Conservation (phyloP, 2,113 vertebrate species). For the Bufo bufo region DNA sequence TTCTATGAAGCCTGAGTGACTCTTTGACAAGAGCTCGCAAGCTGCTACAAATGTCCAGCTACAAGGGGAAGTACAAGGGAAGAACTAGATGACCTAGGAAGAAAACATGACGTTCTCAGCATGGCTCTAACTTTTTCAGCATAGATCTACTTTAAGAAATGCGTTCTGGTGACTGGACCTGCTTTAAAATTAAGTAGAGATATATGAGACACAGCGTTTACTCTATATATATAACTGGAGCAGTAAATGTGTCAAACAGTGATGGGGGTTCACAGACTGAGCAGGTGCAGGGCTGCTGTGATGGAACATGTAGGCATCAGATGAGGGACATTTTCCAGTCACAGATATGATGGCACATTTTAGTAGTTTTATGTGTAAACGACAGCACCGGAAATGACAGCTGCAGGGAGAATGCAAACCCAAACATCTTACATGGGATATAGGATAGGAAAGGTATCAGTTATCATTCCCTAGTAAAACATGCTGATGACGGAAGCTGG, state of each 20-base stretch:
- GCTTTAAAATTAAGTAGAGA: background rate
- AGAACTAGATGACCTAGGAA: background rate
- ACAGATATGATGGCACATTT: background rate
- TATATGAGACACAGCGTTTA: background rate
- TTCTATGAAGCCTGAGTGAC: too few relatives aligned
- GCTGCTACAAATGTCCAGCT: too few relatives aligned
- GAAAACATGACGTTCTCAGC: background rate
- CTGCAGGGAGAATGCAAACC: background rate
- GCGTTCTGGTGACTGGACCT: background rate
- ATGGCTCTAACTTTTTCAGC: background rate
- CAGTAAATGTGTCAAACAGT: conserved; percentile 39
- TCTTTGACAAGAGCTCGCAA: too few relatives aligned
- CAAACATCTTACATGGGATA: background rate
- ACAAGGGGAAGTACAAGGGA: too few relatives aligned
- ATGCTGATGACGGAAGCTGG: too few relatives aligned
- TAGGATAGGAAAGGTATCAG: too few relatives aligned
- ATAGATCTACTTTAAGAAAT: background rate
- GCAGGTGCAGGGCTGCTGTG: conserved; percentile 26
- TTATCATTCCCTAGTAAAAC: too few relatives aligned
- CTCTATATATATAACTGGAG: conserved; percentile 19
- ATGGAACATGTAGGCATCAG: background rate
- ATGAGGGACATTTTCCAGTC: background rate
- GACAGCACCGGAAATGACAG: background rate
- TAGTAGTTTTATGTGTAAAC: background rate
- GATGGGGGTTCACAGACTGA: background rate